A percentile compares a stretch with the other conserved stretches of the same genome.
phyloP scores from a whole-genome alignment of 2,888 invertebrate genomes.

The Chrysotoxum bicinctum region DNA sequence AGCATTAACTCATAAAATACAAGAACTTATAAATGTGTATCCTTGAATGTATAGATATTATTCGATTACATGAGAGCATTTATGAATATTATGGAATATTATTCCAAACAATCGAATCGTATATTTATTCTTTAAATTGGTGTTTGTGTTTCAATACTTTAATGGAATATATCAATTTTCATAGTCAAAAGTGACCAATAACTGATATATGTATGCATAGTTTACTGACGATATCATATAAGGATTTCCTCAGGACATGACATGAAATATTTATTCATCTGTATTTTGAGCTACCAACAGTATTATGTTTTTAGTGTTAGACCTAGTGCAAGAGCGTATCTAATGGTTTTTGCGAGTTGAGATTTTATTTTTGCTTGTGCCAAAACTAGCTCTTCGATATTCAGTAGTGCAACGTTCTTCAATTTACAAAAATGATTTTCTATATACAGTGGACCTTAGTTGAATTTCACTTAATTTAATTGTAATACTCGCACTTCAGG shows the following conservation, averaged over 20 bases:
- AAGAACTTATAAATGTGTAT: not conserved
- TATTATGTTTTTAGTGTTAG: not conserved
- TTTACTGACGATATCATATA: slow-evolving; percentile 28
- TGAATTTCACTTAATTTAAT: too few species aligned
- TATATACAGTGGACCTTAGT: too few species aligned
- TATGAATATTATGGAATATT: not conserved
- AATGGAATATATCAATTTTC: slow-evolving; percentile 53
- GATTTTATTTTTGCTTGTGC: not conserved
- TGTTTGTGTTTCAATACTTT: slow-evolving; percentile 40
- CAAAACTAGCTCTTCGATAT: too few species aligned
- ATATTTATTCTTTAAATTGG: slow-evolving; percentile 48
- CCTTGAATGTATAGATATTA: not conserved
- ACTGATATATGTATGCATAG: slow-evolving; percentile 28
- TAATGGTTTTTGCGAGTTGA: not conserved
- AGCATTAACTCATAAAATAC: not conserved
- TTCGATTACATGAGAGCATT: not conserved
- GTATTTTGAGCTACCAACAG: slow-evolving; percentile 1
- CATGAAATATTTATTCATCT: slow-evolving; percentile 38
- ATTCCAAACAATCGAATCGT: not conserved
- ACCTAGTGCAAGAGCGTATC: not conserved
- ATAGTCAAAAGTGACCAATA: slow-evolving; percentile 25
- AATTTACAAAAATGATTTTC: too few species aligned
- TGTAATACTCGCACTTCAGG: too few species aligned
- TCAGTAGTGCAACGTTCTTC: too few species aligned
- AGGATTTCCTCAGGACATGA: slow-evolving; percentile 20